These are phyloP conservation scores for Isurus oxyrinchus DNA, from an alignment of 2,113 vertebrate genomes.

Conservation along the genomic window DNA sequence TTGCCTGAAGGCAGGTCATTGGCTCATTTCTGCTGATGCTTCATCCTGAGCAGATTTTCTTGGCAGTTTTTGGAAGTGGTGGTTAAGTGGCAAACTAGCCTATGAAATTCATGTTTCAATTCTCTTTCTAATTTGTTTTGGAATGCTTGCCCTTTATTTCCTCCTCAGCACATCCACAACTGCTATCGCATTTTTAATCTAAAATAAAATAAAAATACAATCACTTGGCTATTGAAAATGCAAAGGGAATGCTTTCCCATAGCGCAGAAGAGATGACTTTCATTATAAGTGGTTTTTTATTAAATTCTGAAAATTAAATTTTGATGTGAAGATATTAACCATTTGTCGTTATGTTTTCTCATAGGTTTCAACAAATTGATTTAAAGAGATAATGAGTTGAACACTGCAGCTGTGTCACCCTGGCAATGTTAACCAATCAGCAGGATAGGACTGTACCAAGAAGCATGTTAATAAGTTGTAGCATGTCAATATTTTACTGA, in stretches of 20 bases:
- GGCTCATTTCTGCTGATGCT: not conserved
- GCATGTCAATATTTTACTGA: not conserved
- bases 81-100: not conserved
- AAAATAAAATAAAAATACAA: not conserved
- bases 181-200: not conserved
- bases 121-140: too few relatives aligned
- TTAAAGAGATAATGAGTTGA: constrained; percentile 19
- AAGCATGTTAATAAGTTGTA: not conserved
- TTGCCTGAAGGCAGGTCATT: not conserved
- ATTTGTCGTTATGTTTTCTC: constrained; percentile 3
- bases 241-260: not conserved
- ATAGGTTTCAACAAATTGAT: not conserved
- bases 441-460: not conserved
- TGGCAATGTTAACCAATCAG: not conserved
- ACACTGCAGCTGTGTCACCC: not conserved
- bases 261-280: not conserved
- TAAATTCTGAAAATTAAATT: not conserved
- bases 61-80: not conserved
- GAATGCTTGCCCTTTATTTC: not conserved
- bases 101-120: constrained; percentile 3
- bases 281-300: not conserved
- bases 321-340: constrained; percentile 7
- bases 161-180: not conserved
- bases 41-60: not conserved
- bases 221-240: not conserved